A percentile compares a stretch with the other conserved stretches of the same genome.
These are phyloP conservation scores for Agapornis roseicollis DNA, from an alignment of 2,113 vertebrate species.

Conservation along the genomic window DNA sequence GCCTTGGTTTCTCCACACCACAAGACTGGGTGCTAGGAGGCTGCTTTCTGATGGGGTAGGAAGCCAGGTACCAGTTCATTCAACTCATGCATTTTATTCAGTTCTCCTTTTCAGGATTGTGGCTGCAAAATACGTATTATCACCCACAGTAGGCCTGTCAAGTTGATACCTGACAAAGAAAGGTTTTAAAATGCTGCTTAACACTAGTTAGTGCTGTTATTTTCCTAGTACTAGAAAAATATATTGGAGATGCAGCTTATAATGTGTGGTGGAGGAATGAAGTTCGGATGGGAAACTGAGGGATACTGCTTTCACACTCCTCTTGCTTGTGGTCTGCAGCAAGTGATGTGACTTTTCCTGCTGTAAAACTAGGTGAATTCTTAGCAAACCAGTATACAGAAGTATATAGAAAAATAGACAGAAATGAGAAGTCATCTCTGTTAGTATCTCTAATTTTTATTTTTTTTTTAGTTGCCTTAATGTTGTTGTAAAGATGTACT, in stretches of 20 bases:
- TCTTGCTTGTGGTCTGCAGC: background rate
- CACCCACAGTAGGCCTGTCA: background rate
- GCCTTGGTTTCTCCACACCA: accelerated
- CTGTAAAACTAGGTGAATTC: background rate
- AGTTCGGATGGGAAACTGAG: background rate
- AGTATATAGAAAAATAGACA: background rate
- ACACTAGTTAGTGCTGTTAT: background rate
- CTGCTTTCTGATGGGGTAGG: background rate
- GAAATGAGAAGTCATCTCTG: background rate
- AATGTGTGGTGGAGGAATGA: background rate
- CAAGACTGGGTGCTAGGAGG: background rate
- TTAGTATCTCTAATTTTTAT: background rate
- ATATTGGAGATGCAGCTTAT: background rate
- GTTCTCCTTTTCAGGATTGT: background rate
- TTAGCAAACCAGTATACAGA: background rate
- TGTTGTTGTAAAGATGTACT: background rate
- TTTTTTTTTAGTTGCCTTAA: background rate
- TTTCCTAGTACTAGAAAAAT: background rate
- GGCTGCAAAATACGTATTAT: background rate
- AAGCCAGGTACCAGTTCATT: background rate
- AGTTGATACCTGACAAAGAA: background rate
- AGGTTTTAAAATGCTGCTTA: background rate
- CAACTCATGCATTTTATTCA: accelerated
- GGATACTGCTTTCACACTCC: background rate
- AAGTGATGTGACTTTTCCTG: background rate